phyloP scores from a whole-genome alignment of 2,797 vertebrate genomes.

The Sitta carolinensis region DNA sequence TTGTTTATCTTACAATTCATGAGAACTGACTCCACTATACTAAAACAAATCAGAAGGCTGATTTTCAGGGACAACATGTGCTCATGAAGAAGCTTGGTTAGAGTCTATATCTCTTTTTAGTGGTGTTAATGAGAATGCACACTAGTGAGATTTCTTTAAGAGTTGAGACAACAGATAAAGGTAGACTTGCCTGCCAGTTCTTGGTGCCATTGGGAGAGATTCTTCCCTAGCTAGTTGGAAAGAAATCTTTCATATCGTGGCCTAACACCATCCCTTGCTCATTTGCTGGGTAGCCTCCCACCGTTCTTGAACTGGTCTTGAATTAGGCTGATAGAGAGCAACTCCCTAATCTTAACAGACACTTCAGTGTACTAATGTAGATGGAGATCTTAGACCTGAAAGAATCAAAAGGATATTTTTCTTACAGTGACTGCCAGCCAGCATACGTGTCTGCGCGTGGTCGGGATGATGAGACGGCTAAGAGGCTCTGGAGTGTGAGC shows the following conservation, averaged over 20 bases:
- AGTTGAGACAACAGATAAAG: neutral
- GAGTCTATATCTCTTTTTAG: neutral
- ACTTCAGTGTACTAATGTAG: neutral
- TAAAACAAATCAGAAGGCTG: too few relatives aligned
- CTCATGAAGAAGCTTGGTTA: neutral
- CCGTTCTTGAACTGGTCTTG: neutral
- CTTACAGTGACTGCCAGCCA: constrained; percentile 85
- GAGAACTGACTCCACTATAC: too few relatives aligned
- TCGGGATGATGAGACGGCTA: constrained; percentile 84
- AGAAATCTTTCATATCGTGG: neutral
- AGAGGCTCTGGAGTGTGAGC: constrained; percentile 88
- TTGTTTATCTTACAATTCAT: too few relatives aligned
- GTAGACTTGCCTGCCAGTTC: neutral
- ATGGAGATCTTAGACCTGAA: neutral
- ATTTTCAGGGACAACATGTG: too few relatives aligned
- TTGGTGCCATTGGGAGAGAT: neutral
- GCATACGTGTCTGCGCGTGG: constrained; percentile 86
- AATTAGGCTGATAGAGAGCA: neutral
- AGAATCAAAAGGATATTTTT: neutral
- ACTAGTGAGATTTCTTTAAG: neutral
- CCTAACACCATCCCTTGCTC: neutral
- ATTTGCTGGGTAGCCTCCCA: neutral
- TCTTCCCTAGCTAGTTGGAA: neutral
- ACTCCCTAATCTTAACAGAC: neutral
- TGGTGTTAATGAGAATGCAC: neutral